These are phyloP conservation scores for Agrochola lychnidis DNA, from an alignment of 2,888 invertebrate genomes.

Conservation along the genomic window DNA sequence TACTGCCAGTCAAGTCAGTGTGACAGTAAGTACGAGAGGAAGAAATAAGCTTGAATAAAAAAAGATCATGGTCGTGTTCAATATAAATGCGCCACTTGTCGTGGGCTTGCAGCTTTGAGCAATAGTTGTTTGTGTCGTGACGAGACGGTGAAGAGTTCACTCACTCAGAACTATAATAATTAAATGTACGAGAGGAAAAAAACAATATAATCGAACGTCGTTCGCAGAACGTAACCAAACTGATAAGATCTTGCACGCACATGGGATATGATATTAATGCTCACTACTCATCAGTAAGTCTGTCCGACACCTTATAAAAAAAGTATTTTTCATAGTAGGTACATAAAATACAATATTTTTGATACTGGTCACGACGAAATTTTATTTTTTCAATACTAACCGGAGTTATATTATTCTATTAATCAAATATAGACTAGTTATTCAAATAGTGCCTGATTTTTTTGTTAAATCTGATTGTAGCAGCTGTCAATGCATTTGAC, in stretches of 20 bases:
- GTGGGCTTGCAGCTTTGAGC: slow-evolving; percentile 18
- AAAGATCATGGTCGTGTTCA: slow-evolving; percentile 1
- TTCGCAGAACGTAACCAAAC: slow-evolving; percentile 20
- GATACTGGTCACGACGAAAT: slow-evolving; percentile 22
- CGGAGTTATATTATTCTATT: background rate
- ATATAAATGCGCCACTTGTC: slow-evolving; percentile 1
- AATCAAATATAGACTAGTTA: background rate
- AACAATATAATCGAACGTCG: slow-evolving; percentile 35
- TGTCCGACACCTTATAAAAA: background rate
- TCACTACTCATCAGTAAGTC: slow-evolving; percentile 1
- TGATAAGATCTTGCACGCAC: slow-evolving; percentile 55
- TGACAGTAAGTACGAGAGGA: background rate
- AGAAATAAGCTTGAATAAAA: background rate
- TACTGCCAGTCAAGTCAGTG: background rate
- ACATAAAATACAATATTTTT: slow-evolving; percentile 47
- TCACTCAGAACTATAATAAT: slow-evolving; percentile 32
- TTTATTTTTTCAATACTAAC: background rate
- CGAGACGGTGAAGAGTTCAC: slow-evolving; percentile 18
- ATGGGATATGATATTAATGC: slow-evolving; percentile 37
- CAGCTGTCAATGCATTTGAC: background rate
- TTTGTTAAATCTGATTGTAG: background rate
- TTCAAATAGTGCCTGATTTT: slow-evolving; percentile 3
- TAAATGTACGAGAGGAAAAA: slow-evolving; percentile 52
- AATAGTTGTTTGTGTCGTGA: slow-evolving; percentile 6
- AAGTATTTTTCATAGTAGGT: slow-evolving; percentile 49